Evolutionary conservation across 1,140 invertebrate genomes (phyloP).

Genomic region (Drosophila jambulina): DNA sequence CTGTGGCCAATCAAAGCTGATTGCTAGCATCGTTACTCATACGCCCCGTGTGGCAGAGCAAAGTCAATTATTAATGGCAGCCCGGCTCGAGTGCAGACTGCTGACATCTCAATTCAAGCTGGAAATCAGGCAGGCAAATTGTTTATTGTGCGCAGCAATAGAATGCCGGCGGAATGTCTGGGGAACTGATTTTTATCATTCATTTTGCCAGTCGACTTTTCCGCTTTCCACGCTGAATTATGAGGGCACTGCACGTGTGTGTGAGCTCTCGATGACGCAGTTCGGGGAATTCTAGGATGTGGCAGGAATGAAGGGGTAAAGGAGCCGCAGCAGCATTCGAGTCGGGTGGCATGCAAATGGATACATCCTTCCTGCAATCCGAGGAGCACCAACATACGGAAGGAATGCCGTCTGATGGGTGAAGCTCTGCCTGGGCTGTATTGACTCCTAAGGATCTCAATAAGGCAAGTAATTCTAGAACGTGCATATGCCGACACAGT

Average conservation of each 20-base stretch:
- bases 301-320: constrained; percentile 14
- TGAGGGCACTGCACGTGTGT: constrained; percentile 43
- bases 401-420: constrained; percentile 10
- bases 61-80: constrained; percentile 70
- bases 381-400: constrained; percentile 16
- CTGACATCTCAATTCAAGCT: constrained; percentile 72
- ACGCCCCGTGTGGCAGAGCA: constrained; percentile 54
- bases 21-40: constrained; percentile 60
- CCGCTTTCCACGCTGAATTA: constrained; percentile 71
- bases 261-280: constrained; percentile 50
- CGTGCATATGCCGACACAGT: constrained; percentile 28
- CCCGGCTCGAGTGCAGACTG: constrained; percentile 50
- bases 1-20: constrained; percentile 55
- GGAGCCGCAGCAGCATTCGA: neutral
- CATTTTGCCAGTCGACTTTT: constrained; percentile 63
- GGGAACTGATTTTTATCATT: constrained; percentile 78
- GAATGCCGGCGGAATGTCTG: constrained; percentile 60
- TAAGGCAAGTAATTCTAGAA: constrained; percentile 54
- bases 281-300: constrained; percentile 58
- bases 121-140: constrained; percentile 55
- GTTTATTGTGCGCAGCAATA: constrained; percentile 66
- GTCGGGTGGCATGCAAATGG: constrained; percentile 64
- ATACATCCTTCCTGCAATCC: constrained; percentile 51
- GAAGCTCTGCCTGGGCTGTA: constrained; percentile 49
- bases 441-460: constrained; percentile 17